Base-by-base conservation (phyloP, 2,113 vertebrate genomes). In the Protobothrops mucrosquamatus region DNA sequence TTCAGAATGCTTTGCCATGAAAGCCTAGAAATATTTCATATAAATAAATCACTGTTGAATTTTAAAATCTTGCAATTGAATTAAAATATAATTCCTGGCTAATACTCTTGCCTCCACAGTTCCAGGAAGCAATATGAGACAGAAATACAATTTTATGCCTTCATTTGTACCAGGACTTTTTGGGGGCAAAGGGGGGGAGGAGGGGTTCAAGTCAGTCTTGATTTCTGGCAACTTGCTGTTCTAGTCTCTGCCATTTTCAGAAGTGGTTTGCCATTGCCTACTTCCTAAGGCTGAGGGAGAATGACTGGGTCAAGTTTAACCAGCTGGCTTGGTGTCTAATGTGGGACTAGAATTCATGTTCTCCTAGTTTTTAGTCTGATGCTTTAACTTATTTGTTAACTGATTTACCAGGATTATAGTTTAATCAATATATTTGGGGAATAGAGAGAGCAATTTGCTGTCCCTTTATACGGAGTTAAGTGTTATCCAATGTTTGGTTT, bases 121-220 rank as follows among this genome's bases (percentile, higher is more conserved):
- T 24, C 34, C 8, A 94, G 29, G 87, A 91, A 87, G 3, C 3
- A 54, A 90, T 6, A 81, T 18, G 51, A 88, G 52, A 57, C 55
- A 93, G 85, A 39, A 94, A 92, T 92, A 56, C 23, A 43, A 51
- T 87, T 94, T 93, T 64, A 91, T 88, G 22, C 6, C 91, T 56
- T 85, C 46, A 88, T 93, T 90, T 26, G 64, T 54, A 81, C 34
- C 34, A 54, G 34, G 54, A 34, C 89, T 94, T 64, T 64, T 23
- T 14, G n/a, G n/a, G n/a, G n/a, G n/a, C n/a, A n/a, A n/a, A n/a
- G n/a, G 1, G 10, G 26, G 57, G 23, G 2, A 8, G 23, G 23
- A 0, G 26, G 64, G 14, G 4, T 74, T 81, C n/a, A 39, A 81
- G n/a, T 81, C 69, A 81, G 15, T 81, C n/a, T 81, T 81, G 69